Percentiles rank a stretch among this genome's conserved stretches.
These are phyloP conservation scores for Macrostomum lignano DNA, from an alignment of 1,140 invertebrate genomes.

Conservation along the genomic window DNA sequence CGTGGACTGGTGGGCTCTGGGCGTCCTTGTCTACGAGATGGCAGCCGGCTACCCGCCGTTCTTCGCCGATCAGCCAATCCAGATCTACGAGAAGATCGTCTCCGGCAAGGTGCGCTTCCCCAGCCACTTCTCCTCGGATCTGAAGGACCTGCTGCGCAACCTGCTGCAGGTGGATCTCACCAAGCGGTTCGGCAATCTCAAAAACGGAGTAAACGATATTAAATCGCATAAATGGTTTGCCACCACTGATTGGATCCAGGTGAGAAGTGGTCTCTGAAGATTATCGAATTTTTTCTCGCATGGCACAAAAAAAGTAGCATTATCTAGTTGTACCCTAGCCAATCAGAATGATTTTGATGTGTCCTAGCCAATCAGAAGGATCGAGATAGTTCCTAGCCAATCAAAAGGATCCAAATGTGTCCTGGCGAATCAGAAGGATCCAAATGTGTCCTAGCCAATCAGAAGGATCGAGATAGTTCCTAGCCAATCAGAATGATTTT, in stretches of 20 bases:
- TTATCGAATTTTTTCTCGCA: too few species aligned
- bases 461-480: too few species aligned
- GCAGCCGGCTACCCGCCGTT: conserved; percentile 35
- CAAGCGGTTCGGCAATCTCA: conserved; percentile 88
- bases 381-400: too few species aligned
- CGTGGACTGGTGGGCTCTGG: conserved; percentile 85
- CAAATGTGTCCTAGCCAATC: too few species aligned
- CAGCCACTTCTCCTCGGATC: conserved; percentile 41
- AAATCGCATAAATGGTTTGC: conserved; percentile 97
- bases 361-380: too few species aligned
- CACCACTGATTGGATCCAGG: conserved; percentile 90
- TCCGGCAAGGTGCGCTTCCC: conserved; percentile 41
- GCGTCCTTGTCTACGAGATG: conserved; percentile 42
- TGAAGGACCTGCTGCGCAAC: conserved; percentile 84
- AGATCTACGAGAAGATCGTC: conserved; percentile 53
- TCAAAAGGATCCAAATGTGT: too few species aligned
- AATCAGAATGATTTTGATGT: too few species aligned
- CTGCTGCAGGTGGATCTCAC: conserved; percentile 88
- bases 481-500: too few species aligned
- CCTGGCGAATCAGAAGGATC: too few species aligned
- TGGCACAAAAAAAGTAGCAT: too few species aligned
- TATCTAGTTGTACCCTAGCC: too few species aligned
- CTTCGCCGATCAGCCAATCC: conserved; percentile 30
- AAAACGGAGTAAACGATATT: conserved; percentile 94
- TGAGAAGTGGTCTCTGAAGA: too few species aligned